These are phyloP conservation scores for Hydrochoerus hydrochaeris DNA, from an alignment of 2,113 vertebrate genomes.

Conservation along the genomic window DNA sequence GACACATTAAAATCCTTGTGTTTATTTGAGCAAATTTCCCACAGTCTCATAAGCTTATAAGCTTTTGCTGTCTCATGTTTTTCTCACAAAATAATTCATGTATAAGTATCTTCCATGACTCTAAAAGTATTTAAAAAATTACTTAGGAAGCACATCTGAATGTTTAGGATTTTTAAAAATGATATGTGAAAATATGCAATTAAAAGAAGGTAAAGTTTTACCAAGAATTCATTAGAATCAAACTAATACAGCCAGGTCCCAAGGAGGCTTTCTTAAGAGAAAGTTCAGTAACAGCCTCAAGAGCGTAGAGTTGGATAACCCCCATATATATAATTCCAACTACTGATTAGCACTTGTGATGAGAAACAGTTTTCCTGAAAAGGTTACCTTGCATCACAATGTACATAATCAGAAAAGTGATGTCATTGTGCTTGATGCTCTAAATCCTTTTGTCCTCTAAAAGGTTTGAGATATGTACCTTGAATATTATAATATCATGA, in stretches of 20 bases:
- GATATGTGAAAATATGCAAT: neutral
- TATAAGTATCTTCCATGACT: neutral
- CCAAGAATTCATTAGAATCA: neutral
- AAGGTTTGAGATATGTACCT: neutral
- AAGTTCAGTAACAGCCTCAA: neutral
- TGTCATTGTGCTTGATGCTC: neutral
- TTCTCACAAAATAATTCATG: neutral
- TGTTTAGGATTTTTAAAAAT: neutral
- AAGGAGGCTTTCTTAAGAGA: neutral
- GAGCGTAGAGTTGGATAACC: neutral
- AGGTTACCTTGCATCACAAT: neutral
- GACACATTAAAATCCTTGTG: neutral
- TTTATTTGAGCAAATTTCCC: neutral
- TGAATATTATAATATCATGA: neutral
- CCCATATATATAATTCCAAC: neutral
- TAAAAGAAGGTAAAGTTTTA: neutral
- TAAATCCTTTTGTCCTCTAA: neutral
- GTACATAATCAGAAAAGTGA: neutral
- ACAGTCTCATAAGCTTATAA: neutral
- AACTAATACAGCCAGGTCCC: neutral
- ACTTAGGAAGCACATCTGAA: constrained; percentile 3
- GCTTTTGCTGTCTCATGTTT: neutral
- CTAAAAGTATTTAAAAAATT: constrained; percentile 14
- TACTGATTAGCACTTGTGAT: neutral
- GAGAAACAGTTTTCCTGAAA: neutral